Evolutionary conservation across 2,888 invertebrate genomes (phyloP).

Genomic region (Drosophila flavopinicola): DNA sequence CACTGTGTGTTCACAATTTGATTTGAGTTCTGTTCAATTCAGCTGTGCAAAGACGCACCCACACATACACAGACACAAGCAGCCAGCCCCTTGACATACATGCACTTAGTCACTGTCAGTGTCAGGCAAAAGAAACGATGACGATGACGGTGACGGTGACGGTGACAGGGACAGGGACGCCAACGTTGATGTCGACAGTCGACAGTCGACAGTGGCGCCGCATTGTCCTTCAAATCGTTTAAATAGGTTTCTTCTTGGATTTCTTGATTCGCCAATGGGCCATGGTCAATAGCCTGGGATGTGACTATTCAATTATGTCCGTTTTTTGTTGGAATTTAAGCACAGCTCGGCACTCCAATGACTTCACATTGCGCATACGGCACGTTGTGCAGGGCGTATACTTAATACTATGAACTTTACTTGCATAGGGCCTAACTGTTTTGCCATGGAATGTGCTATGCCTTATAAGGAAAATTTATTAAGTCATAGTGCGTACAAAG

Average conservation of each 20-base stretch:
- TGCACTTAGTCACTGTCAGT: slow-evolving; percentile 58
- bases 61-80: slow-evolving; percentile 5
- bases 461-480: no score
- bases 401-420: slow-evolving; percentile 4
- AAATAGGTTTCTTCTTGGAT: slow-evolving; percentile 28
- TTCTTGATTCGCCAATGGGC: slow-evolving; percentile 23
- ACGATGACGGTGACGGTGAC: slow-evolving; percentile 1
- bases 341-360: neutral
- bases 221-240: slow-evolving; percentile 39
- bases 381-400: slow-evolving; percentile 31
- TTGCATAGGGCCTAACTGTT: no score
- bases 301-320: slow-evolving; percentile 38
- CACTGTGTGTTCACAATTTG: slow-evolving; percentile 21
- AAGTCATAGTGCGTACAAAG: no score
- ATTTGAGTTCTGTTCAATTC: slow-evolving; percentile 21
- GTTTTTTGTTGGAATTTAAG: slow-evolving; percentile 30
- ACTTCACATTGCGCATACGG: slow-evolving; percentile 28
- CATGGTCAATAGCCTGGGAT: slow-evolving; percentile 8
- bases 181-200: slow-evolving; percentile 21
- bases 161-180: slow-evolving; percentile 5
- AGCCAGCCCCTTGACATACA: slow-evolving; percentile 38
- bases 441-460: no score
- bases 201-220: slow-evolving; percentile 34
- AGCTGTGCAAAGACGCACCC: slow-evolving; percentile 10
- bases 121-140: slow-evolving; percentile 27